A percentile compares a stretch with the other conserved stretches of the same genome.
phyloP scores from a whole-genome alignment of 1,140 invertebrate species.

The Yoshiicerus persimilis region DNA sequence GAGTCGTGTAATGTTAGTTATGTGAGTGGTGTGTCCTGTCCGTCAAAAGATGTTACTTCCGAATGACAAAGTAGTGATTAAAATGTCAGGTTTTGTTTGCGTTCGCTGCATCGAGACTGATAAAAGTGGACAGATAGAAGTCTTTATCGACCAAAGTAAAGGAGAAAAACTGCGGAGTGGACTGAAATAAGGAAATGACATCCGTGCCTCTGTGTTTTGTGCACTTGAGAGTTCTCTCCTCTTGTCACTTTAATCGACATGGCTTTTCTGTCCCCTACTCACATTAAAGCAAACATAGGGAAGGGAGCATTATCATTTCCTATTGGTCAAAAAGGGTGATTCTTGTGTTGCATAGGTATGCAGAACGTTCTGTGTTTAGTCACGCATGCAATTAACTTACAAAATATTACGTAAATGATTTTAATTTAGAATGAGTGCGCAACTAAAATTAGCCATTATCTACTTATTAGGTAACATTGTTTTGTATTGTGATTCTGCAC shows the following conservation, averaged over 20 bases:
- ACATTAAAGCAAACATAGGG: too few species aligned
- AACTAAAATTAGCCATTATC: too few species aligned
- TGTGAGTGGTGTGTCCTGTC: background rate
- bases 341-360: too few species aligned
- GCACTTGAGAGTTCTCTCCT: background rate
- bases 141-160: background rate
- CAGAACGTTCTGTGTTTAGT: too few species aligned
- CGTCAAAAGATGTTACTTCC: background rate
- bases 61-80: constrained; percentile 14
- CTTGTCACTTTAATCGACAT: background rate
- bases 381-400: too few species aligned
- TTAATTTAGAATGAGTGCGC: too few species aligned
- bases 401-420: too few species aligned
- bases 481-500: background rate
- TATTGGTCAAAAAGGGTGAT: too few species aligned
- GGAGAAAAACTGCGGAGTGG: background rate
- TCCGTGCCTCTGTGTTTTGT: background rate
- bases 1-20: background rate
- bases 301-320: too few species aligned
- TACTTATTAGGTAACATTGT: background rate
- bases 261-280: background rate
- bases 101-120: background rate
- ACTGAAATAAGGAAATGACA: background rate
- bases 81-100: constrained; percentile 6
- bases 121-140: background rate